A percentile compares a stretch with the other conserved stretches of the same genome.
Conservation (phyloP, 1,140 invertebrate genomes). For the Drosophila nannoptera region DNA sequence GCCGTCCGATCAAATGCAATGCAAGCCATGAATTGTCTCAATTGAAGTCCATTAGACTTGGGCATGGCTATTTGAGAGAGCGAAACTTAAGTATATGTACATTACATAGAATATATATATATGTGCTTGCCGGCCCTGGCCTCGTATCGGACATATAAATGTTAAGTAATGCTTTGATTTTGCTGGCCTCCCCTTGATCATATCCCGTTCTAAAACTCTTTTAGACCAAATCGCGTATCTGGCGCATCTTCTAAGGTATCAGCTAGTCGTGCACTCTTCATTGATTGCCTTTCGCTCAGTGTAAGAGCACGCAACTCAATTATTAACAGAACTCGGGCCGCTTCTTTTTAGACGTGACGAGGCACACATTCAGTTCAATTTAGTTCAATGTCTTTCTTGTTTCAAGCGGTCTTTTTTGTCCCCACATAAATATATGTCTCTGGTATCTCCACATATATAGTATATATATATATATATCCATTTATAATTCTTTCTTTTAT, state of each 20-base stretch:
- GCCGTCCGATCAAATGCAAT: background rate
- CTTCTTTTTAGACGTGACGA: conserved; percentile 48
- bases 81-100: too few species aligned
- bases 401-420: conserved; percentile 2
- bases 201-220: too few species aligned
- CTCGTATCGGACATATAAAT: too few species aligned
- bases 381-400: conserved; percentile 60
- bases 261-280: too few species aligned
- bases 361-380: conserved; percentile 60
- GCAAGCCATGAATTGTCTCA: background rate
- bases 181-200: too few species aligned
- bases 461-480: background rate
- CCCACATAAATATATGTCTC: background rate
- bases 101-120: too few species aligned
- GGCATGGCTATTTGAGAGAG: too few species aligned
- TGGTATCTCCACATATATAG: background rate
- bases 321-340: conserved; percentile 50
- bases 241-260: too few species aligned
- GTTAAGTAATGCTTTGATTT: too few species aligned
- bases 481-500: background rate
- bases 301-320: conserved; percentile 45
- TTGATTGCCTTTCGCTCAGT: background rate
- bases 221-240: too few species aligned
- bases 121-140: too few species aligned
- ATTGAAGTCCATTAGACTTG: too few species aligned